Conservation (phyloP, 1,140 invertebrate genomes). For the Cydia fagiglandana region DNA sequence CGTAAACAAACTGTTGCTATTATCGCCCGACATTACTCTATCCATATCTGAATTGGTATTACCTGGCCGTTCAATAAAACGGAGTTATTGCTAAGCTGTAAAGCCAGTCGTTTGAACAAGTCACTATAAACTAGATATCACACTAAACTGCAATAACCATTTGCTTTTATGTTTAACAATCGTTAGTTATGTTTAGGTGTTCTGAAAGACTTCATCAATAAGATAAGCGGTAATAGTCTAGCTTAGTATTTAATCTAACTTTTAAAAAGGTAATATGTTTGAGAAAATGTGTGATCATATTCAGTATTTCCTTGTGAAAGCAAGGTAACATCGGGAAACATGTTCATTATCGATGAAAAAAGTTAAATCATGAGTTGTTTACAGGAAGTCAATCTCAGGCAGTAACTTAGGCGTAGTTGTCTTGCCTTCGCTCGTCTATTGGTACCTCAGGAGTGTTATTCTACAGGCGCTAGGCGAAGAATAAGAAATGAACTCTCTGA, state of each 20-base stretch:
- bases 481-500: no score
- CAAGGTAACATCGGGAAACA: background rate
- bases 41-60: slow-evolving; percentile 21
- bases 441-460: background rate
- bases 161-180: slow-evolving; percentile 6
- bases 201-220: background rate
- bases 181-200: background rate
- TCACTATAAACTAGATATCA: slow-evolving; percentile 10
- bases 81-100: slow-evolving; percentile 3
- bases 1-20: slow-evolving; percentile 28
- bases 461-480: background rate
- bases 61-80: slow-evolving; percentile 13
- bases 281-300: background rate
- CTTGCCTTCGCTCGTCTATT: background rate
- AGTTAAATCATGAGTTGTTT: background rate
- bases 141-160: background rate
- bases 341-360: background rate
- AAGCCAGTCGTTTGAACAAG: slow-evolving; percentile 6
- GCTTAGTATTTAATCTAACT: background rate
- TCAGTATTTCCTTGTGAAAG: background rate
- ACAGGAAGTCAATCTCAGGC: background rate
- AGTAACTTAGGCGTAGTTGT: slow-evolving; percentile 7
- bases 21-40: slow-evolving; percentile 19
- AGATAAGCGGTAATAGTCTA: no score
- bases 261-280: background rate